Evolutionary conservation across 2,888 invertebrate species (phyloP).

Genomic region (Coleophora flavipennella): DNA sequence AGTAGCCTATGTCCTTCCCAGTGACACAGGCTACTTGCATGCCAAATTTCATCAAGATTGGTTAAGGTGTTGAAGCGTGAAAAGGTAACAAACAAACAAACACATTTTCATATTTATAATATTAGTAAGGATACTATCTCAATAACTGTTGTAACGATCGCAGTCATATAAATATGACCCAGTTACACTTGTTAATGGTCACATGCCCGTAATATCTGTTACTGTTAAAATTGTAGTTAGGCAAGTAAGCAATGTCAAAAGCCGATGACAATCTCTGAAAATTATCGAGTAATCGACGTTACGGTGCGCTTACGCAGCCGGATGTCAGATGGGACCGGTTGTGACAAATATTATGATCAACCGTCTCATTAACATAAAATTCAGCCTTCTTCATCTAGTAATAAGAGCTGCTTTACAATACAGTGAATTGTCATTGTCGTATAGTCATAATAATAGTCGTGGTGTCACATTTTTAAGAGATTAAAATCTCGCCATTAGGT

Average conservation of each 20-base stretch:
- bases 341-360: too few species aligned
- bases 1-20: too few species aligned
- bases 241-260: slow-evolving; percentile 51
- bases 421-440: slow-evolving; percentile 17
- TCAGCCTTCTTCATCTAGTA: too few species aligned
- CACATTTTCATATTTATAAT: too few species aligned
- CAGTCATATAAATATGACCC: too few species aligned
- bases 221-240: slow-evolving; percentile 15
- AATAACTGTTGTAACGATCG: too few species aligned
- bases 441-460: slow-evolving; percentile 62
- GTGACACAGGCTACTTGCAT: too few species aligned
- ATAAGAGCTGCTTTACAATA: slow-evolving; percentile 2
- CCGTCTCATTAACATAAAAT: too few species aligned
- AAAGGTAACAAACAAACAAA: too few species aligned
- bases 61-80: too few species aligned
- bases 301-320: slow-evolving; percentile 55
- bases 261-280: slow-evolving; percentile 55
- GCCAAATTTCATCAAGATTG: too few species aligned
- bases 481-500: slow-evolving; percentile 56
- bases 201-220: slow-evolving; percentile 4
- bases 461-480: slow-evolving; percentile 59
- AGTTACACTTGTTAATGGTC: background rate
- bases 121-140: too few species aligned
- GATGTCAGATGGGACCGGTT: slow-evolving; percentile 37
- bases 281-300: slow-evolving; percentile 69